Base-by-base conservation (phyloP, 2,113 vertebrate species). In the Datnioides undecimradiatus region DNA sequence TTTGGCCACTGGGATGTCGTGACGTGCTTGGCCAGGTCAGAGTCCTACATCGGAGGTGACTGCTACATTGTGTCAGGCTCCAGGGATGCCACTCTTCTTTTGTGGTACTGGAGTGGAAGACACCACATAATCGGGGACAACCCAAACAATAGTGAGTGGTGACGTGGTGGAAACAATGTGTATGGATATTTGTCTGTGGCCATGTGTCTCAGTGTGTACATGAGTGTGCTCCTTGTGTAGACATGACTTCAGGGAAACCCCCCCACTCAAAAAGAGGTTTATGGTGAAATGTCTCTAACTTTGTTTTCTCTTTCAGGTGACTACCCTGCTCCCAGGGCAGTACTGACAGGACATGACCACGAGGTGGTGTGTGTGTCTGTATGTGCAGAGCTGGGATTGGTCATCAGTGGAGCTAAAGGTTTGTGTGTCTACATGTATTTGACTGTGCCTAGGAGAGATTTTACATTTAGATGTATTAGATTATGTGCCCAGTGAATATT, bases 371-470 rank as follows among this genome's bases (percentile, higher is more conserved):
- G 98, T 97, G 91, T 99, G 95, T 2, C 98, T 0, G 98, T 99
- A 74, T 99, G 98, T 87, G 98, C 98, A 23, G 98, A 99, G 90
- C 96, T 99, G 84, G 98, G 97, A 59, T 93, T 99, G 0, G 98
- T 99, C 85, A 99, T 99, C 93, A 99, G 98, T 83, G 98, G 98
- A 93, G 97, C 98, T 90, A 99, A 99, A 99, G 98, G 98, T 99
- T 73, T 91, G 96, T 87, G 45, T 34, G 21, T n/a, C 5, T 64
- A 17, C 16, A 43, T 41, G 16, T 31, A 5, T 40, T 10, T 68
- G 33, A 23, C 8, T 72, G 17, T 27, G 29, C n/a, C 3, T 19
- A 8, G 57, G n/a, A 48, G 25, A 34, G 7, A 38, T 81, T 46
- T 38, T 2, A 25, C 34, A 48, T 73, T 21, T 17, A 5, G 19